Percentiles rank a stretch among this genome's conserved stretches.
phyloP scores from a whole-genome alignment of 2,113 vertebrate species.

The Cynocephalus volans region DNA sequence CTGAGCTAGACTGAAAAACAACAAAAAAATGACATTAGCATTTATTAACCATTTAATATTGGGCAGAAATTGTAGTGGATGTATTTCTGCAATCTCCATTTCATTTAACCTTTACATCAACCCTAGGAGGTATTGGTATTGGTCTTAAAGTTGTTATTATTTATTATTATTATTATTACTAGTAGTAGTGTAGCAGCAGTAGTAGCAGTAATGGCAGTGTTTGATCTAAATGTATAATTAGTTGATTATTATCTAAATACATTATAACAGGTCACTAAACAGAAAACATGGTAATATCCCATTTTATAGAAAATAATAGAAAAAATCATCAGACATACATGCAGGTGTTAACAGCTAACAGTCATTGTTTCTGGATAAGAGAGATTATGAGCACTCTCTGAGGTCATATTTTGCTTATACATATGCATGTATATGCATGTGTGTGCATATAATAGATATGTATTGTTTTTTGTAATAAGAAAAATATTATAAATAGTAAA shows the following conservation, averaged over 20 bases:
- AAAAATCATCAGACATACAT: not conserved
- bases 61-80: not conserved
- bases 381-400: not conserved
- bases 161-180: not conserved
- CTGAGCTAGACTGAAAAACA: not conserved
- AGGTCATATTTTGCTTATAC: not conserved
- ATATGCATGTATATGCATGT: not conserved
- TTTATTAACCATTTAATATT: slow-evolving; percentile 20
- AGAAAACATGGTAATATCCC: not conserved
- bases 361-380: not conserved
- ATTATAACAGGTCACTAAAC: slow-evolving; percentile 8
- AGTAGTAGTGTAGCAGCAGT: not conserved
- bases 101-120: slow-evolving; percentile 14
- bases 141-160: not conserved
- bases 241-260: not conserved
- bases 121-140: not conserved
- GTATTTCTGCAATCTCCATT: slow-evolving; percentile 23
- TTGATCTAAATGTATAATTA: slow-evolving; percentile 37
- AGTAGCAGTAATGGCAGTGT: not conserved
- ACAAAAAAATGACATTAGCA: not conserved
- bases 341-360: not conserved
- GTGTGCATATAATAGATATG: not conserved
- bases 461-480: not conserved
- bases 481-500: not conserved
- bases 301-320: slow-evolving; percentile 55